A percentile compares a stretch with the other conserved stretches of the same genome.
Evolutionary conservation across 2,888 invertebrate species (phyloP).

Genomic region (Dorcus parallelipipedus): DNA sequence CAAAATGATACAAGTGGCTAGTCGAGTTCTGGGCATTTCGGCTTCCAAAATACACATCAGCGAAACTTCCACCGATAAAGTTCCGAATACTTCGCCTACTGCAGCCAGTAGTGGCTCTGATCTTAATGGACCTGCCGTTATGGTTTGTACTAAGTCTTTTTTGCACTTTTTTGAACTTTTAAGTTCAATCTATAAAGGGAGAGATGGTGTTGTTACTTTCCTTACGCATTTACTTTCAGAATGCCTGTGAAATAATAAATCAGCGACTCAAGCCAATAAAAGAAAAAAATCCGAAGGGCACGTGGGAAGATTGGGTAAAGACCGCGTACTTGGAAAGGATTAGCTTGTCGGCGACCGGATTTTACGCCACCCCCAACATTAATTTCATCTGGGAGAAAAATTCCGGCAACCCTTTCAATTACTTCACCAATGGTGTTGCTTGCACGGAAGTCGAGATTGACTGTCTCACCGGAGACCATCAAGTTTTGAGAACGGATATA

Average conservation of each 20-base stretch:
- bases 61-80: conserved; percentile 86
- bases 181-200: no score
- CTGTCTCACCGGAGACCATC: conserved; percentile 91
- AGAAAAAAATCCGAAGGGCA: conserved; percentile 69
- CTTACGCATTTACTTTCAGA: conserved; percentile 41
- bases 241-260: conserved; percentile 74
- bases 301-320: conserved; percentile 84
- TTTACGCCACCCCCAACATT: conserved; percentile 72
- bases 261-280: conserved; percentile 73
- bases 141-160: conserved; percentile 45
- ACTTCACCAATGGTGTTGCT: conserved; percentile 83
- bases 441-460: conserved; percentile 90
- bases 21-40: conserved; percentile 67
- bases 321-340: conserved; percentile 75
- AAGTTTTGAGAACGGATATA: conserved; percentile 83
- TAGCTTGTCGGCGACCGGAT: conserved; percentile 79
- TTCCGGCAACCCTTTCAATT: conserved; percentile 72
- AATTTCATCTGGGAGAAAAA: conserved; percentile 69
- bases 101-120: conserved; percentile 88
- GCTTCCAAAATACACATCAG: conserved; percentile 72
- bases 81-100: conserved; percentile 86
- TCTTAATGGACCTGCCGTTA: conserved; percentile 86
- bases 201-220: no score
- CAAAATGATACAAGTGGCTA: conserved; percentile 91
- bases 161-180: no score